Percentiles rank a stretch among this genome's conserved stretches.
These are phyloP conservation scores for Oxytorus armatus DNA, from an alignment of 2,888 invertebrate species.

Conservation along the genomic window DNA sequence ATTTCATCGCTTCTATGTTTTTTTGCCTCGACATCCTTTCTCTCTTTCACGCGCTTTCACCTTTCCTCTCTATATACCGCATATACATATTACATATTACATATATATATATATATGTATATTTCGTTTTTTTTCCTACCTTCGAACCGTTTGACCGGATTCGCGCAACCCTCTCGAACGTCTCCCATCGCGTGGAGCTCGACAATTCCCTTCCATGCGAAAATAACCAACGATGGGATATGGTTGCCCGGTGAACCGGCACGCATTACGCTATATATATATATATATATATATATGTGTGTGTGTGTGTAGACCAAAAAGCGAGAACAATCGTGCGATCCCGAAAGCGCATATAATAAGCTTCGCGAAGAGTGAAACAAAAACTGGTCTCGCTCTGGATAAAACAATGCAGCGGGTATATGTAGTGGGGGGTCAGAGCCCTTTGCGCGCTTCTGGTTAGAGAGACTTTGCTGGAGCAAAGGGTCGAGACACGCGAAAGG, in stretches of 20 bases:
- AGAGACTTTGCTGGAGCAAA: slow-evolving; percentile 39
- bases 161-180: slow-evolving; percentile 73
- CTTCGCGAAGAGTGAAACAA: slow-evolving; percentile 78
- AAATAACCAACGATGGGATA: slow-evolving; percentile 52
- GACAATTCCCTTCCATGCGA: slow-evolving; percentile 46
- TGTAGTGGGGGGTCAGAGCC: slow-evolving; percentile 64
- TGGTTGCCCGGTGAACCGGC: slow-evolving; percentile 40
- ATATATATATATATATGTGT: neutral
- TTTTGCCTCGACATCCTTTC: slow-evolving; percentile 55
- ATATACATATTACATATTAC: slow-evolving; percentile 64
- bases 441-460: slow-evolving; percentile 43
- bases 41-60: slow-evolving; percentile 57
- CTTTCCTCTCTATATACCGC: slow-evolving; percentile 70
- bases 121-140: slow-evolving; percentile 68
- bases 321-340: slow-evolving; percentile 75
- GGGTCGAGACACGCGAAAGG: slow-evolving; percentile 56
- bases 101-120: neutral
- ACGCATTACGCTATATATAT: slow-evolving; percentile 17
- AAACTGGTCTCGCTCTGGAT: slow-evolving; percentile 82
- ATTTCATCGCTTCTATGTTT: slow-evolving; percentile 51
- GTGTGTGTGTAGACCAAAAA: neutral
- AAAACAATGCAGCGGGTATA: slow-evolving; percentile 79
- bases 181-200: slow-evolving; percentile 60
- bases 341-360: slow-evolving; percentile 81
- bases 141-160: slow-evolving; percentile 81